Evolutionary conservation across 2,113 vertebrate genomes (phyloP).

Genomic region (Taxidea taxus): DNA sequence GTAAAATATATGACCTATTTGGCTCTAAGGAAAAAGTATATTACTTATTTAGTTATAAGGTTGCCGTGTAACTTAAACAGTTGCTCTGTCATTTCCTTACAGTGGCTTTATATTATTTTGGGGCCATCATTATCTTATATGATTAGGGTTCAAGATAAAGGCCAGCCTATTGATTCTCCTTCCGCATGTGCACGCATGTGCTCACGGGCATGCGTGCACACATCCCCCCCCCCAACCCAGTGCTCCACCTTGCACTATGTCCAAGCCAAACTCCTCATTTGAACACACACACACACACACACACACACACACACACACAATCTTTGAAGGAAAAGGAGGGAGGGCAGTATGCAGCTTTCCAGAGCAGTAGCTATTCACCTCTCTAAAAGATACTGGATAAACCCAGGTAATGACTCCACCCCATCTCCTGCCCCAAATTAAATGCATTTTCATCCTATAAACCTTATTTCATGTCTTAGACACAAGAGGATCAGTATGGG

Average conservation of each 20-base stretch:
- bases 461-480: background rate
- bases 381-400: background rate
- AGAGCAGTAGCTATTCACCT: background rate
- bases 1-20: background rate
- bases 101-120: background rate
- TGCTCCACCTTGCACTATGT: background rate
- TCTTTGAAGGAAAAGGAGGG: background rate
- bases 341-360: background rate
- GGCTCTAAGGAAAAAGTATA: background rate
- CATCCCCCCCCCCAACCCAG: no score
- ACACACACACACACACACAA: background rate
- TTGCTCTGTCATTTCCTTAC: background rate
- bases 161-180: background rate
- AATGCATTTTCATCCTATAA: background rate
- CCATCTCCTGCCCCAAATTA: background rate
- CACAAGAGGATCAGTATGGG: background rate
- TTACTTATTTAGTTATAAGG: background rate
- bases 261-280: background rate
- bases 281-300: background rate
- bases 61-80: background rate
- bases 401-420: background rate
- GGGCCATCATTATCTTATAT: constrained; percentile 2
- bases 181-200: background rate
- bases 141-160: constrained; percentile 3
- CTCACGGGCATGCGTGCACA: background rate